Evolutionary conservation across 30 jellyfish, hydroid and myxozoan genomes (phyloP), one percentile per base, ranked within the genome.

Genomic region (Chrysaora quinquecirrha): DNA sequence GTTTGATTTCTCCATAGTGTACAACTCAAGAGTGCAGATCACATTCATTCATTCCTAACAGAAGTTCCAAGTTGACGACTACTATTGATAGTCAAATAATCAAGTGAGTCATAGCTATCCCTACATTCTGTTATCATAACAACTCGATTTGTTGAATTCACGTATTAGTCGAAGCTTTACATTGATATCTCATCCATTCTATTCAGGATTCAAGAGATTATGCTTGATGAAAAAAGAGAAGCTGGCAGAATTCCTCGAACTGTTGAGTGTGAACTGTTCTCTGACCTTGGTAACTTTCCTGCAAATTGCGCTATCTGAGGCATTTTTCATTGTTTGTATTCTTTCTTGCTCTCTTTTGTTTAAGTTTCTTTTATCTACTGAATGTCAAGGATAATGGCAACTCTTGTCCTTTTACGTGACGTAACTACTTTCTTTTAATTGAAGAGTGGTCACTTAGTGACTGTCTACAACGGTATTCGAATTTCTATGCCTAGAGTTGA

Each of bases 191-290:
- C 1, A 3, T 20, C 34, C 19, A 9, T 30, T 64, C 21, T 43
- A 19, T 34, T 67, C 50, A 93, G 98, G 72, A 47, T 93, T 19
- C 98, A 93, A 73, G 98, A 93, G 62, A 87, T 93, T 1, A 87
- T 93, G 90, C 72, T 71, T 10, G 98, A 93, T 76, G 97, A 87
- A 1, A 91, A 80, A 0, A 83, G 98, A 82, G 98, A 93, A 72
- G 82, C 98, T 23, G 98, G 98, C 22, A 82, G 98, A 61, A 94
- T 94, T 30, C 99, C 99, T 23, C 90, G 97, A 58, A 88, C 97
- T 3, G 76, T 94, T 21, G 99, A 94, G 75, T 94, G 99, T 73
- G 97, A 94, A 33, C 85, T 94, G 61, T 72, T 78, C n/a, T 54
- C 85, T 12, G 96, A 87, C 34, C 84, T 94, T 25, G 99, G 99